Base-by-base conservation (phyloP, 2,113 vertebrate genomes). In the Paradoxurus hermaphroditus region DNA sequence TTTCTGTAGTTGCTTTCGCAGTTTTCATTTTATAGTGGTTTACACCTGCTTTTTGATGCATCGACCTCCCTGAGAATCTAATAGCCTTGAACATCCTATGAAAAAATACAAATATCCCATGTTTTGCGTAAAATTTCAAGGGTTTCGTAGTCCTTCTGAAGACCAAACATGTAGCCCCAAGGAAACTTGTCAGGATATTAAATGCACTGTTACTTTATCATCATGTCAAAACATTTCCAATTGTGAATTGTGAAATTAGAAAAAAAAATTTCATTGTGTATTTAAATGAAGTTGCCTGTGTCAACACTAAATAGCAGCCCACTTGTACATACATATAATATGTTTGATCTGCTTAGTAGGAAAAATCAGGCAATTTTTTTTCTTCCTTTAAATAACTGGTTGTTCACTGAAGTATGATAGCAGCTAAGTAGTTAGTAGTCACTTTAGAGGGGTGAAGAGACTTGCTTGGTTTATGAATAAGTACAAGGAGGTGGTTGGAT, bases 381-480 rank as follows among this genome's bases (percentile, higher is more conserved):
- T 36, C 23, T 91, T 73, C 79, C n/a, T n/a, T 41, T 89, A 87
- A 82, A 70, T 82, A 31, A 94, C 5, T 70, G 3, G 12, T 62
- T 67, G 21, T 95, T 97, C 72, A 90, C 63, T 86, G 78, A 78
- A 82, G 41, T 81, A 70, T 36, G 4, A 94, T 95, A 92, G 29
- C 53, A 90, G 36, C 75, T 65, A 31, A 79, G 8, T 67, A 39
- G 68, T 34, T 12, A 91, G 27, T 12, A 91, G 27, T 86, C n/a
- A 79, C 21, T 79, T 92, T 83, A 62, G 25, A 81, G 12, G 89
- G 23, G 41, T 90, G 34, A 87, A 93, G 9, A 86, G 39, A 59
- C 41, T 41, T 73, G 18, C 27, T 79, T 90, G n/a, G 51, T 77
- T 95, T 95, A 25, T 93, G 78, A 51, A 63, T 25, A 67, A 84